Evolutionary conservation across 2,113 vertebrate genomes (phyloP), one percentile per base, ranked within the genome.

Genomic region (Antigone vipio): DNA sequence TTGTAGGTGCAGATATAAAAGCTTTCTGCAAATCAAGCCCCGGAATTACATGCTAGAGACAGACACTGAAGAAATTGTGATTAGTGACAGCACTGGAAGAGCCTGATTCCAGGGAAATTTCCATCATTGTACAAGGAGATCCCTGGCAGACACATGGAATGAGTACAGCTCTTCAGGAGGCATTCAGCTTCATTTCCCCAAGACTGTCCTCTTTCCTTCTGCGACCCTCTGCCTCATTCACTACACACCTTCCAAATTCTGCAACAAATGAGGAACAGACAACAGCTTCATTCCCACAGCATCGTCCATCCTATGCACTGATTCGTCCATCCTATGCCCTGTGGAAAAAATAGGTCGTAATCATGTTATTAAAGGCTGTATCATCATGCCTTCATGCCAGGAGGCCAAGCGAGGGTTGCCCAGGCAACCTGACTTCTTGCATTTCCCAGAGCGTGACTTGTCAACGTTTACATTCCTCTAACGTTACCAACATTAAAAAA

Each of bases 211-310:
- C 85, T 69, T 93, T 78, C 73, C 15, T 88, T 72, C 77, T 95
- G 45, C 50, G 95, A 50, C 38, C 73, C 58, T 82, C 81, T 94
- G 91, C 78, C 94, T 97, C 85, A 89, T 95, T 97, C 91, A 83
- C 95, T 95, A 97, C 97, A 97, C 96, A 97, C 96, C 95, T 97
- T 97, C 95, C 94, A 97, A 95, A 95, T 96, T 97, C 96, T 97
- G 97, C 97, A 97, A 97, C 93, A 97, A 97, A 97, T 97, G 97
- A 97, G 97, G 97, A 88, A 97, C 96, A 96, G 97, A 96, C 84
- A 97, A 97, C 77, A 97, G 95, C 97, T 96, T 95, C 95, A 97
- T 93, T 73, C 93, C 97, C 93, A 95, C 93, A 97, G 92, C 93
- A 96, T 96, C 95, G 63, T 97, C 96, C 97, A 95, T 96, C 89